Evolutionary conservation across 2,888 invertebrate species (phyloP).

Genomic region (Hemistola chrysoprasaria): DNA sequence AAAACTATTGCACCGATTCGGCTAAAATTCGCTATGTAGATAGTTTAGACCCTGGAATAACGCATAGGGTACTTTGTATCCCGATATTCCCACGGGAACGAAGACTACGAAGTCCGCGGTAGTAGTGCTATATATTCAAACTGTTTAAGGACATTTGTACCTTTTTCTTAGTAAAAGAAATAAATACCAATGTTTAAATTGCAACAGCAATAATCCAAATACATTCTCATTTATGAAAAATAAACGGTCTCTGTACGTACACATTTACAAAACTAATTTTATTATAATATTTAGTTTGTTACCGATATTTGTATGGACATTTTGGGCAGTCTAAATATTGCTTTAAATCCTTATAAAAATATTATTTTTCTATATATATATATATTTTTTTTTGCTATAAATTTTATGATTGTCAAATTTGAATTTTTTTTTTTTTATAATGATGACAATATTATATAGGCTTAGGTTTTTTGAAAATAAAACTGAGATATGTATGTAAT

Average conservation of each 20-base stretch:
- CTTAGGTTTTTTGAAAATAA: not conserved
- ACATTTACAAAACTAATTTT: conserved; percentile 63
- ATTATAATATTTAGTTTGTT: conserved; percentile 31
- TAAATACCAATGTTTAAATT: conserved; percentile 20
- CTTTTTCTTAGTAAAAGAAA: not conserved
- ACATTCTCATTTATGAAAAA: conserved; percentile 61
- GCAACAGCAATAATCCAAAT: conserved; percentile 44
- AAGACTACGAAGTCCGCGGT: too few species aligned
- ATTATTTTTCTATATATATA: conserved; percentile 5
- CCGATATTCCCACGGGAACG: too few species aligned
- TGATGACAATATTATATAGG: not conserved
- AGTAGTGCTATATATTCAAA: too few species aligned
- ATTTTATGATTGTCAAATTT: conserved; percentile 13
- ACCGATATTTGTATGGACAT: conserved; percentile 69
- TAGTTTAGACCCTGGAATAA: too few species aligned
- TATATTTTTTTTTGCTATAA: conserved; percentile 6
- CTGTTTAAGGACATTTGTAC: conserved; percentile 13
- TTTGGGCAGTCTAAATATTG: conserved; percentile 25
- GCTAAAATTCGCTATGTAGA: too few species aligned
- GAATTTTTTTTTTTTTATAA: not conserved
- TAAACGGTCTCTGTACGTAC: conserved; percentile 62
- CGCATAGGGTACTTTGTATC: too few species aligned
- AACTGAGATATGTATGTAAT: too few species aligned
- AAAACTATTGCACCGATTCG: too few species aligned
- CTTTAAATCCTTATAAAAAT: conserved; percentile 12